A percentile compares a stretch with the other conserved stretches of the same genome.
Conservation (phyloP, 1,140 invertebrate genomes). For the Scaptomyza pallida region DNA sequence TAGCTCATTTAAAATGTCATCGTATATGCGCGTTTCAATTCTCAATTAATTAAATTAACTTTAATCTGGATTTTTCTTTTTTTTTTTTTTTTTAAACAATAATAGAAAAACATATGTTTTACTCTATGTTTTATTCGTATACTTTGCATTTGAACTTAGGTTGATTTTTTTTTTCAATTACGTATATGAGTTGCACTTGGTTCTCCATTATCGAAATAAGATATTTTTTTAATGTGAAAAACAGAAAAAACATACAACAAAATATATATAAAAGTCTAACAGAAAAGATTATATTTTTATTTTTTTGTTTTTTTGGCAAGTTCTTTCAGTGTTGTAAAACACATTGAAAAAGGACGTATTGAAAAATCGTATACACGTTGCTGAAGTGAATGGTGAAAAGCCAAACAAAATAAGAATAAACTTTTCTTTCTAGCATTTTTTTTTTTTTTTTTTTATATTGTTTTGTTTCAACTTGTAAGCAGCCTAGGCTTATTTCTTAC, state of each 20-base stretch:
- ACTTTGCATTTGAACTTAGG: constrained; percentile 84
- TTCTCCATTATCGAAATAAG: constrained; percentile 46
- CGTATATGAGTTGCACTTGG: constrained; percentile 75
- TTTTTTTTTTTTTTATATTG: constrained; percentile 10
- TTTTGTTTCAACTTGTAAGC: constrained; percentile 33
- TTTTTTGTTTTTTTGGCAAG: constrained; percentile 68
- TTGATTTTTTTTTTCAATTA: constrained; percentile 74
- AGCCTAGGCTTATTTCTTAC: constrained; percentile 38
- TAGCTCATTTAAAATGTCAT: constrained; percentile 80
- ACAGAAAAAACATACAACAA: constrained; percentile 52
- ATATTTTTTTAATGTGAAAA: constrained; percentile 18
- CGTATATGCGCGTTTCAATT: constrained; percentile 74
- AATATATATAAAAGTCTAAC: constrained; percentile 52
- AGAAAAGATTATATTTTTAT: constrained; percentile 47
- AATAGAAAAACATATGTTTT: constrained; percentile 59
- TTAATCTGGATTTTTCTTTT: constrained; percentile 51
- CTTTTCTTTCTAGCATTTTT: constrained; percentile 50
- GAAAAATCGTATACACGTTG: constrained; percentile 80
- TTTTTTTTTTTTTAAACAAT: constrained; percentile 55
- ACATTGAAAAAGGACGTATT: constrained; percentile 76
- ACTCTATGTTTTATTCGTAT: constrained; percentile 81
- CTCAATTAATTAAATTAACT: constrained; percentile 78
- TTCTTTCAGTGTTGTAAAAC: constrained; percentile 68
- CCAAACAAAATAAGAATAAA: constrained; percentile 54
- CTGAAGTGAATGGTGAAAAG: constrained; percentile 64